phyloP scores from a whole-genome alignment of 2,797 vertebrate genomes.

The Centroberyx gerrardi region DNA sequence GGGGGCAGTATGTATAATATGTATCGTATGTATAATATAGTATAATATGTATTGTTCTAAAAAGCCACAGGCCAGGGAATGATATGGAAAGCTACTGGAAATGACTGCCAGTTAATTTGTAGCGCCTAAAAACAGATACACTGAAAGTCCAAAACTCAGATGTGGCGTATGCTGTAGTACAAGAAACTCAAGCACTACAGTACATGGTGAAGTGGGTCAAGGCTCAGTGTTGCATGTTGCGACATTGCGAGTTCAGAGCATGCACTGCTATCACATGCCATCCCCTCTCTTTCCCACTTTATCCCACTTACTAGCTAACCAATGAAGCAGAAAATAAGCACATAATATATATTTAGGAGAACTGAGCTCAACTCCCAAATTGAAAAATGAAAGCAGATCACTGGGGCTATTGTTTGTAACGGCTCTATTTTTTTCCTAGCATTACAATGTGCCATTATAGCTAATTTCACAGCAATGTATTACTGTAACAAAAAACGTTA shows the following conservation, averaged over 20 bases:
- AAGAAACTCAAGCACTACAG: background rate
- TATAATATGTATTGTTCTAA: too few relatives aligned
- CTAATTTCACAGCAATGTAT: background rate
- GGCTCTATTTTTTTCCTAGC: too few relatives aligned
- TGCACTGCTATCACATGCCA: constrained; percentile 52
- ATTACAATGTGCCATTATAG: background rate
- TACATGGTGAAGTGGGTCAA: background rate
- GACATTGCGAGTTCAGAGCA: constrained; percentile 11
- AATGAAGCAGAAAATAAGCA: constrained; percentile 69
- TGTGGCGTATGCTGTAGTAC: too few relatives aligned
- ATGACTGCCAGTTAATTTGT: background rate
- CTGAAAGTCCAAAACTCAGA: too few relatives aligned
- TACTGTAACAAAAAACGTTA: background rate
- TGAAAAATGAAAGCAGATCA: constrained; percentile 70
- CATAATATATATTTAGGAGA: constrained; percentile 65
- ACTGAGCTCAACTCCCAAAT: constrained; percentile 70
- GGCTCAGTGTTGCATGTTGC: constrained; percentile 7
- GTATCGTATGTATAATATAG: background rate
- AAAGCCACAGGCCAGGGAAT: background rate
- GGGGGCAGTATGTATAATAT: background rate
- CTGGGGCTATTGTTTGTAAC: constrained; percentile 42
- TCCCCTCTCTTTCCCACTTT: constrained; percentile 11
- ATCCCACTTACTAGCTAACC: constrained; percentile 56
- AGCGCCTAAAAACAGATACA: too few relatives aligned
- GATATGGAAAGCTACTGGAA: background rate